phyloP scores from a whole-genome alignment of 2,888 invertebrate species.

The Neocrepidodera transversa region DNA sequence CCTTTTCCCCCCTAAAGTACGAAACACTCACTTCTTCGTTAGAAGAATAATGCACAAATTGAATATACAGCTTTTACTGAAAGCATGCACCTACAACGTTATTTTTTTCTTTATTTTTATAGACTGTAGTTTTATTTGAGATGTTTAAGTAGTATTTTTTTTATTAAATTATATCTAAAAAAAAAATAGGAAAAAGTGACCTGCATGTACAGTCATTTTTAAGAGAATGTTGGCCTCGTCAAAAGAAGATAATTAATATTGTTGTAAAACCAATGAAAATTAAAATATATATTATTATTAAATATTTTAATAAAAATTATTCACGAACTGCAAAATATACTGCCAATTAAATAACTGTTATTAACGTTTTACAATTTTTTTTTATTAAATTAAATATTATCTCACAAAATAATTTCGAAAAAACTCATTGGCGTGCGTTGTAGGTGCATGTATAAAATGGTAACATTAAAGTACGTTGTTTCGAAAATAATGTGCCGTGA shows the following conservation, averaged over 20 bases:
- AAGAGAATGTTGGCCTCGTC: too few relatives aligned
- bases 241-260: too few relatives aligned
- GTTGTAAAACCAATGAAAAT: too few relatives aligned
- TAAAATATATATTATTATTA: too few relatives aligned
- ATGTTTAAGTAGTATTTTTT: background rate
- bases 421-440: conserved; percentile 19
- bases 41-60: conserved; percentile 47
- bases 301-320: too few relatives aligned
- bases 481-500: conserved; percentile 35
- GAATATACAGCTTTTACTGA: conserved; percentile 44
- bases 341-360: too few relatives aligned
- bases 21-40: conserved; percentile 46
- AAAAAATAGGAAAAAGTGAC: too few relatives aligned
- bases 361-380: too few relatives aligned
- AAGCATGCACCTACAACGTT: conserved; percentile 51
- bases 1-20: conserved; percentile 46
- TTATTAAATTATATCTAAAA: background rate
- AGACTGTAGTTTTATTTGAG: conserved; percentile 18
- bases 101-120: conserved; percentile 15
- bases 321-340: too few relatives aligned
- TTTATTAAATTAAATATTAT: too few relatives aligned
- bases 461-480: conserved; percentile 32
- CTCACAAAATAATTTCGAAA: too few relatives aligned
- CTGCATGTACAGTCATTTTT: background rate
- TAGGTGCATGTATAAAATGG: conserved; percentile 42